A percentile compares a stretch with the other conserved stretches of the same genome.
phyloP scores from a whole-genome alignment of 2,888 invertebrate genomes.

The Protophormia terraenovae region DNA sequence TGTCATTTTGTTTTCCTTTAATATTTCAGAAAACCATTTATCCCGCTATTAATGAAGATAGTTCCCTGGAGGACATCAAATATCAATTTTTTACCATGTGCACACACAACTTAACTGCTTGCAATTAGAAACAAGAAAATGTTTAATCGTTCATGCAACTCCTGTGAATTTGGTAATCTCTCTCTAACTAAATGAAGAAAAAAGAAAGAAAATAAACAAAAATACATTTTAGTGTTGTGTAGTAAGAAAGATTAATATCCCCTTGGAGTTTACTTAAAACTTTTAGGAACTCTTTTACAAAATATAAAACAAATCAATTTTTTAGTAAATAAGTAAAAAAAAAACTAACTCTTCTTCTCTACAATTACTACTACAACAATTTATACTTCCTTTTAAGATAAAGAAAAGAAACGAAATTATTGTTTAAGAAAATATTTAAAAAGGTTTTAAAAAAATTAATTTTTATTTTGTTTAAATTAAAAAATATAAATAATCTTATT shows the following conservation, averaged over 20 bases:
- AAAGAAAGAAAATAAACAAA: background rate
- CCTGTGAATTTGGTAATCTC: background rate
- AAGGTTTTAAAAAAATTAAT: too few species aligned
- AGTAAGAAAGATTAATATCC: slow-evolving; percentile 35
- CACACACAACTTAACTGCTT: slow-evolving; percentile 68
- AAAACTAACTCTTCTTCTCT: background rate
- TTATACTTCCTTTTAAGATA: background rate
- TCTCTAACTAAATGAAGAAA: background rate
- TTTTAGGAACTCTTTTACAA: slow-evolving; percentile 55
- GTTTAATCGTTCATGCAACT: background rate
- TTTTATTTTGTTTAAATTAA: background rate
- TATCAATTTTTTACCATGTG: slow-evolving; percentile 78
- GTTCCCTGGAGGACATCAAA: slow-evolving; percentile 78
- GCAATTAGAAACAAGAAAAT: slow-evolving; percentile 32
- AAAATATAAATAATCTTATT: background rate
- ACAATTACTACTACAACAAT: background rate
- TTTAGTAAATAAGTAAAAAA: slow-evolving; percentile 13
- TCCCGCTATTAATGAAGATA: slow-evolving; percentile 77
- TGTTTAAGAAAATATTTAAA: too few species aligned
- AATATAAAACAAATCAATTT: slow-evolving; percentile 1
- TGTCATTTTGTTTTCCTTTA: background rate
- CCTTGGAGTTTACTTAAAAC: slow-evolving; percentile 50
- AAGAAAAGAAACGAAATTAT: background rate
- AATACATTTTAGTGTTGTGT: slow-evolving; percentile 32
- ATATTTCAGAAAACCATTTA: slow-evolving; percentile 77